Evolutionary conservation across 2,888 invertebrate genomes (phyloP), one percentile per base, ranked within the genome.

Genomic region (Monopis laevigella): DNA sequence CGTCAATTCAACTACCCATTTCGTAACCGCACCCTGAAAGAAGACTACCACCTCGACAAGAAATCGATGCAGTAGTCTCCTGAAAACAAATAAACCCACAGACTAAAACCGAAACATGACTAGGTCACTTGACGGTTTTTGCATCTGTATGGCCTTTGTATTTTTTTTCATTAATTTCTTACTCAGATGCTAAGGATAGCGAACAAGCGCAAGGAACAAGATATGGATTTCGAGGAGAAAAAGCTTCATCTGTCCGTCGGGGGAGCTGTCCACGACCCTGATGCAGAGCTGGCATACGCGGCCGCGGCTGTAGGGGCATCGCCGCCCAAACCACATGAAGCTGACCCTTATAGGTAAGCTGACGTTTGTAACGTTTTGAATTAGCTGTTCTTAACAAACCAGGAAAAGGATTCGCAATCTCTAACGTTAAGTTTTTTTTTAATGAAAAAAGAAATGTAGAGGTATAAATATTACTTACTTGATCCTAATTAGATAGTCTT

Each of bases 191-290:
- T 80, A 72, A 86, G 94, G 45, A 93, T 94, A 75, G 95, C 96
- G 1, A 91, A 90, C 54, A 93, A 95, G 62, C 87, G 96, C 28
- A 96, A 96, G 63, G 96, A 96, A 67, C 94, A 92, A 53, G 96
- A 97, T 61, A 91, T 93, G 81, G 95, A 96, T 69, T 96, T 96
- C 61, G 95, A 96, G 62, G 96, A 97, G 66, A 96, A 96, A 72
- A 93, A 96, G 65, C 88, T 96, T 81, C 96, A 96, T 60, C 65
- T 96, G 43, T 92, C 92, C 2, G 81, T 93, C 41, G 78, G 78
- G 1, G 75, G 78, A 0, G 70, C 69, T 10, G 80, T 74, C 21
- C 77, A 78, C 53, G 81, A 80, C 48, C 80, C 81, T 0, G 80
- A 77, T 49, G 77, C 78, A 2, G 78, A 80, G 53, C 57, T 80